Conservation (phyloP, 2,113 vertebrate genomes). For the Caranx ignobilis region DNA sequence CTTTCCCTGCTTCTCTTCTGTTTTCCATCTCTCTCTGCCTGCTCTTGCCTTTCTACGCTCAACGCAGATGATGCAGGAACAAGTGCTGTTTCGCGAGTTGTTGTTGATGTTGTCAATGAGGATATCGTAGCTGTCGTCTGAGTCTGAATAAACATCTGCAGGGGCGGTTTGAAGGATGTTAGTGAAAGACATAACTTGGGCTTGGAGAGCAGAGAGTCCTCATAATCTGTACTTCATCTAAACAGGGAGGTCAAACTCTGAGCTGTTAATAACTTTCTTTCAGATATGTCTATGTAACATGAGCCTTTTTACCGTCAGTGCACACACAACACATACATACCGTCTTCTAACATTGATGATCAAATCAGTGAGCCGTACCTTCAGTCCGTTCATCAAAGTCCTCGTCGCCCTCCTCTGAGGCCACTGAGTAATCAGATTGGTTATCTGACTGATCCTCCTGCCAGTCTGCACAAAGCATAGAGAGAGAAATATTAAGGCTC, state of each 20-base stretch:
- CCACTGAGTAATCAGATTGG: slow-evolving; percentile 98
- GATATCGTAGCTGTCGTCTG: slow-evolving; percentile 63
- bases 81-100: slow-evolving; percentile 14
- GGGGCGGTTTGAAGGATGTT: slow-evolving; percentile 49
- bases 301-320: neutral
- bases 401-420: slow-evolving; percentile 97
- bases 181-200: slow-evolving; percentile 27
- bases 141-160: slow-evolving; percentile 58
- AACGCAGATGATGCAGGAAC: slow-evolving; percentile 48
- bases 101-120: slow-evolving; percentile 48
- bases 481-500: slow-evolving; percentile 16
- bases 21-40: slow-evolving; percentile 18
- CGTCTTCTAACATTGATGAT: neutral
- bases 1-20: slow-evolving; percentile 7
- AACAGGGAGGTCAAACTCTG: slow-evolving; percentile 1
- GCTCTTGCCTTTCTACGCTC: slow-evolving; percentile 31
- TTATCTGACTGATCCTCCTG: slow-evolving; percentile 99
- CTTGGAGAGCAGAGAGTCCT: slow-evolving; percentile 4
- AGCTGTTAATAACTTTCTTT: neutral
- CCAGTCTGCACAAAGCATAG: slow-evolving; percentile 88
- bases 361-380: slow-evolving; percentile 80
- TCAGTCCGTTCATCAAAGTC: slow-evolving; percentile 97
- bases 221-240: neutral
- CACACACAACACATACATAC: neutral
- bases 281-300: neutral